Evolutionary conservation across 2,113 vertebrate genomes (phyloP), one percentile per base, ranked within the genome.

Genomic region (Etheostoma cragini): DNA sequence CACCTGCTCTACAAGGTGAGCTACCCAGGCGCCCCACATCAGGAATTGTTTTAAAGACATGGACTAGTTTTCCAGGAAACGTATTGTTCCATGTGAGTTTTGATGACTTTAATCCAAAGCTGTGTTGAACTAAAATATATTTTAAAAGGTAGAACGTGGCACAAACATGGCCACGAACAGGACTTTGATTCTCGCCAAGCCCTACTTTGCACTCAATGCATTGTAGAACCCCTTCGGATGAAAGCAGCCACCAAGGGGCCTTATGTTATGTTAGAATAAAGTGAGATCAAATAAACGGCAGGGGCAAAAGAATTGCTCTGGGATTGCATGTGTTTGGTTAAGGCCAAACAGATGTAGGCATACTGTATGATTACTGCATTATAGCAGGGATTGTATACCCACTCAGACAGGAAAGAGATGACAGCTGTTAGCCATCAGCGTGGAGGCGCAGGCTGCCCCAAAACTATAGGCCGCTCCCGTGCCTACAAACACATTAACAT

Each of bases 381-480:
- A 84, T 86, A 80, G 85, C 86, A 63, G 75, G 84, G 90, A 90
- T 78, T 83, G 90, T 89, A 75, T 92, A 88, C 91, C 92, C 91
- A 90, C 92, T 91, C 92, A 91, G 84, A 93, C 87, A 92, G 91
- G 92, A 93, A 92, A 89, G 85, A 80, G 67, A 58, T 78, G 87
- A 85, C 93, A 95, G 92, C 91, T 94, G 91, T 76, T 88, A 85
- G 88, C 89, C 91, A 92, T 94, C 92, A 93, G 84, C 49, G 52
- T 3, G 71, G 72, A 84, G 76, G 68, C 83, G 56, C 64, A 54
- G 76, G 69, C 82, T 56, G 86, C 72, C 72, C 72, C 82, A 75
- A 86, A 42, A 89, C 86, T 87, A 77, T 73, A 92, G 80, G 76
- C 89, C 65, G 61, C 78, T 17, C 69, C 67, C 76, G 8, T 71